Evolutionary conservation across 2,797 vertebrate species (phyloP), one percentile per base, ranked within the genome.

Genomic region (Chaenodraco wilsoni): DNA sequence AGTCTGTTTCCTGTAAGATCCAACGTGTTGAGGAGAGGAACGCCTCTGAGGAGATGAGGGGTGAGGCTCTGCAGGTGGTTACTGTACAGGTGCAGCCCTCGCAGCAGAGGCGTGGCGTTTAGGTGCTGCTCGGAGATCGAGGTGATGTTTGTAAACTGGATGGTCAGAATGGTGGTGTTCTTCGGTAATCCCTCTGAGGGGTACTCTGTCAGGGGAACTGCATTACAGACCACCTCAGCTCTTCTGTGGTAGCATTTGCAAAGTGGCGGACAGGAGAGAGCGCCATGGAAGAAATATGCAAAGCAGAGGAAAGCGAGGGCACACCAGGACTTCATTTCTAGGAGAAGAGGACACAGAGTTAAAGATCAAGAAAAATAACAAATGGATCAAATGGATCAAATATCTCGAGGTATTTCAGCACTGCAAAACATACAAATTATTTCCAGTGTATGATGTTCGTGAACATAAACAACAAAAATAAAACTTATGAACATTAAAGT

Each of bases 1-100:
- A 94, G 79, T 43, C 80, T 77, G 88, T 95, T 95, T 23, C 70
- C 86, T 0, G 91, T 94, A 43, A 95, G 91, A 60, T 94, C 94
- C 74, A 95, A 51, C 8, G 87, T 89, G n/a, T 63, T 33, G 15
- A 95, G 88, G 16, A 59, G 85, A 64, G 90, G 90, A 10, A 92
- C 85, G 0, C 90, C 90, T 27, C 89, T 70, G 79, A 95, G 89
- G 1, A 95, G 78, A 48, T 93, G 63, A 9, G 91, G 50, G 9
- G 92, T 78, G 31, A 94, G 89, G 37, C 16, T 87, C 19, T 49
- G 66, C 76, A 95, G 84, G 8, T 74, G 81, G 86, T 94, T 95
- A 78, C 65, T 79, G 69, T 82, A 88, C 65, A 94, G 45, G 74
- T 94, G 93, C 16, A 95, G 92, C 49, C 65, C 91, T 19, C 78